A percentile compares a stretch with the other conserved stretches of the same genome.
Evolutionary conservation across 2,113 vertebrate genomes (phyloP).

Genomic region (Prietella phreatophila): DNA sequence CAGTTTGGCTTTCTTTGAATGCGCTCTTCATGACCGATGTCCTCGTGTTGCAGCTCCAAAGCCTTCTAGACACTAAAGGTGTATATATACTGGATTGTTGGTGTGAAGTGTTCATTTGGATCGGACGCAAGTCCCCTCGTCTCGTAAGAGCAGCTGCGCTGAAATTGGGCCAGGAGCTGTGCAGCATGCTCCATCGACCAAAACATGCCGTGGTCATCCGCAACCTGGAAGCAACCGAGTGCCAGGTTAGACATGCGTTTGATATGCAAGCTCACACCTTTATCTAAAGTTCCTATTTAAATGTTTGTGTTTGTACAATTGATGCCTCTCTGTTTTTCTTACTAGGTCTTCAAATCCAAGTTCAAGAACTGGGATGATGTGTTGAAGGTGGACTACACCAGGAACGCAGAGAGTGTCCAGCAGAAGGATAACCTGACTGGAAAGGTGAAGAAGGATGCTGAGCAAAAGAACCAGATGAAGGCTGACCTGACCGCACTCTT

Average conservation of each 20-base stretch:
- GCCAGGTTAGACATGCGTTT: slow-evolving; percentile 76
- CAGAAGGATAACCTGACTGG: slow-evolving; percentile 76
- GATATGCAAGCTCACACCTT: neutral
- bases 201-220: slow-evolving; percentile 88
- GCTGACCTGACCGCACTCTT: slow-evolving; percentile 94
- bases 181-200: slow-evolving; percentile 92
- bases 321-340: neutral
- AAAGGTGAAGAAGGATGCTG: slow-evolving; percentile 89
- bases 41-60: slow-evolving; percentile 78
- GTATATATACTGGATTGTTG: slow-evolving; percentile 98
- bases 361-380: slow-evolving; percentile 99
- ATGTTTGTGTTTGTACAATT: neutral
- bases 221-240: slow-evolving; percentile 93
- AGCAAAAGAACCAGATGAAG: slow-evolving; percentile 96
- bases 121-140: slow-evolving; percentile 90
- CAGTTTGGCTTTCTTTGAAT: neutral
- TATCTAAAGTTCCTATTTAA: no score
- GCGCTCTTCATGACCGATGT: neutral
- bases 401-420: slow-evolving; percentile 86
- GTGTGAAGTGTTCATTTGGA: slow-evolving; percentile 98
- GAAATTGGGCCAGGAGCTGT: slow-evolving; percentile 96
- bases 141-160: slow-evolving; percentile 91
- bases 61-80: slow-evolving; percentile 88
- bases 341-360: slow-evolving; percentile 94
- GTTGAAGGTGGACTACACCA: slow-evolving; percentile 92